Evolutionary conservation across 2,888 invertebrate species (phyloP), one percentile per base, ranked within the genome.

Genomic region (Sphaerophoria rueppellii): DNA sequence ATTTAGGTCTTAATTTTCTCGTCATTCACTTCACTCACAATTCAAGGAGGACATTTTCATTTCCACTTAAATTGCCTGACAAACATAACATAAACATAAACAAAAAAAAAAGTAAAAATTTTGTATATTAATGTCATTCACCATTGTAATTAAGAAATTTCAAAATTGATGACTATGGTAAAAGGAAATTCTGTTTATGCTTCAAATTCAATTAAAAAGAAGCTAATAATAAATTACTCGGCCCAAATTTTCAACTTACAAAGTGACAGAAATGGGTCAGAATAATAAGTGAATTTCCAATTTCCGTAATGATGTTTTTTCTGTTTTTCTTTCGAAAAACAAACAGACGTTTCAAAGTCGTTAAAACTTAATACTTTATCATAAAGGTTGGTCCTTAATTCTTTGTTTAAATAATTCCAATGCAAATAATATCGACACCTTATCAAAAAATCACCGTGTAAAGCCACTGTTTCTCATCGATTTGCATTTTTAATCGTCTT

Each of bases 401-500:
- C 9, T 43, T 43, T 43, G 6, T 4, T 43, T 43, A 40, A 40
- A 43, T 43, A n/a, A 9, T 34, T 32, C 9, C 48, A 65, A 52
- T 4, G 50, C 5, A 54, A 40, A 52, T 54, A 54, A 54, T 43
- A 43, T 16, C n/a, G 54, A 67, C 54, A 67, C 67, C 40, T 67
- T 67, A 67, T 67, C 67, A 67, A 40, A 54, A 67, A 32, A 54
- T 54, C 40, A 54, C 54, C 54, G n/a, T 67, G 54, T 67, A 40
- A 67, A 40, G 67, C 67, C 67, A 67, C 67, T 67, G 67, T 67
- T 54, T 67, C 12, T 34, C 52, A 40, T 54, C 24, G 40, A 52
- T 67, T 67, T 67, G 54, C 52, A 67, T 67, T 65, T 65, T 40
- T 37, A 54, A 67, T 67, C 40, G 32, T 37, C 40, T 32, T 67